Evolutionary conservation across 2,888 invertebrate species (phyloP), one percentile per base, ranked within the genome.

Genomic region (Sinopyrophorus schimmeli): DNA sequence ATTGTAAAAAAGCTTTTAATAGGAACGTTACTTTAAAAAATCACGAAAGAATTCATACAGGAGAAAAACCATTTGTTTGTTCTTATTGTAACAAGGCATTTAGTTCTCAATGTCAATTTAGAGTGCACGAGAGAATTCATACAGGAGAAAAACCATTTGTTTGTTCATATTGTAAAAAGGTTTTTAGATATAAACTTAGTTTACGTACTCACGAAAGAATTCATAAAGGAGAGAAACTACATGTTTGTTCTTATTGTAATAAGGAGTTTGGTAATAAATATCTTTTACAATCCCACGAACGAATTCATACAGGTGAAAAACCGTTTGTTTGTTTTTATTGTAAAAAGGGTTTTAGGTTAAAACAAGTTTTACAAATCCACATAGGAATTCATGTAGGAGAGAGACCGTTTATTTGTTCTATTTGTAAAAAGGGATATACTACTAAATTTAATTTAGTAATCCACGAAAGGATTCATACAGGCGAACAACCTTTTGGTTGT

Each of bases 211-310:
- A 73, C 54, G 66, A 70, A 18, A 55, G 72, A 16, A 70, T 71
- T 11, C 73, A 73, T 40, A 73, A 70, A 2, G 72, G 72, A 1
- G 72, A 70, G 47, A 64, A 69, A 32, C 73, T 72, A 1, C 72
- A 72, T 51, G 61, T 65, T 9, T 83, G 82, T 68, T 75, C 79
- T 52, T 76, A 77, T 66, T 83, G 82, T 69, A 77, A 77, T 20
- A 82, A 82, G 69, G 79, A 79, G 7, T 83, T 82, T 73, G 78
- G 79, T 16, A 82, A 82, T 70, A 73, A 81, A 9, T 80, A 80
- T 55, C 82, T 82, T 54, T 76, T 83, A 54, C 81, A 81, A 53
- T 82, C 82, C 52, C 83, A 83, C 67, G 81, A 80, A 68, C 72
- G 83, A 62, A 80, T 80, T 63, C 83, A 83, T 72, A 80, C 80